These are phyloP conservation scores for Gobiocypris rarus DNA, from an alignment of 2,113 vertebrate species.

Conservation along the genomic window DNA sequence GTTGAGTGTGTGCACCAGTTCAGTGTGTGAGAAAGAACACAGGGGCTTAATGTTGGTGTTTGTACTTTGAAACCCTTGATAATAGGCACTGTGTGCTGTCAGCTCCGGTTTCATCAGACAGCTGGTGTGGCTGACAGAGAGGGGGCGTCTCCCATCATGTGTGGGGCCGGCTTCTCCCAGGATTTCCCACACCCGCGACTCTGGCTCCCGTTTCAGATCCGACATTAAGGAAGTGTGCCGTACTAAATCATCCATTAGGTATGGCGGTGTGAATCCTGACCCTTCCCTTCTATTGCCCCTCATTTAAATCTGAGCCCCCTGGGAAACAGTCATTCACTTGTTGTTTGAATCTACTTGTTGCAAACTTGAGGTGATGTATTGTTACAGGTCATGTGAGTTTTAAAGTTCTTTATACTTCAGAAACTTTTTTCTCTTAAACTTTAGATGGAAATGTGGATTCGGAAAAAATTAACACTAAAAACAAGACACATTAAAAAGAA, in stretches of 20 bases:
- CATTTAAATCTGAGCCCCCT: slow-evolving; percentile 44
- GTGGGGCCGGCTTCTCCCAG: slow-evolving; percentile 63
- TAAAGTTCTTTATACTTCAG: neutral
- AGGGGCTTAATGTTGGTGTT: slow-evolving; percentile 32
- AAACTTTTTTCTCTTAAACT: neutral
- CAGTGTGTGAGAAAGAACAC: slow-evolving; percentile 3
- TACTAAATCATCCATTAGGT: slow-evolving; percentile 77
- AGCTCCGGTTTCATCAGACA: slow-evolving; percentile 64
- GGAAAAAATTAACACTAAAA: neutral
- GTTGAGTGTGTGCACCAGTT: neutral
- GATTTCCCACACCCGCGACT: slow-evolving; percentile 80
- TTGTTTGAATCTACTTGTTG: slow-evolving; percentile 52
- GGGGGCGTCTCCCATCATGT: slow-evolving; percentile 46
- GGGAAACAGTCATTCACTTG: slow-evolving; percentile 47
- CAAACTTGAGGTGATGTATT: slow-evolving; percentile 27
- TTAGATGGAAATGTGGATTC: neutral
- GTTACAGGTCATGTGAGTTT: neutral
- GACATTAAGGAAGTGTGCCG: slow-evolving; percentile 86
- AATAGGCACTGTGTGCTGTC: slow-evolving; percentile 51
- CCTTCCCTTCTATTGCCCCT: slow-evolving; percentile 38
- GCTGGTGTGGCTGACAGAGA: slow-evolving; percentile 49
- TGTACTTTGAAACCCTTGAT: slow-evolving; percentile 50
- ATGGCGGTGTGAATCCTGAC: slow-evolving; percentile 66
- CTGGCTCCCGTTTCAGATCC: slow-evolving; percentile 65
- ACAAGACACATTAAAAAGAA: neutral